Conservation (phyloP, 2,888 invertebrate genomes). For the Cinara cedri region DNA sequence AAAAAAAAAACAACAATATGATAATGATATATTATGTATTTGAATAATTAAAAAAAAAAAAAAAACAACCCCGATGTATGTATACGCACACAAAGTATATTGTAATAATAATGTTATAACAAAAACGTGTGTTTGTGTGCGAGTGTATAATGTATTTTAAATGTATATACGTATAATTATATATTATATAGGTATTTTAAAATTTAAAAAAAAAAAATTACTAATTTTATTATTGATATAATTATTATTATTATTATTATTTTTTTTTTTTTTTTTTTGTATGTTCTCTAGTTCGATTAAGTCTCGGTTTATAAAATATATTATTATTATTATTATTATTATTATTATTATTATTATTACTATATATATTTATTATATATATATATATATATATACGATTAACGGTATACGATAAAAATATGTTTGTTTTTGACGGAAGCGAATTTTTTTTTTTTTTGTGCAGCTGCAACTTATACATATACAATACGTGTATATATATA, state of each 20-base stretch:
- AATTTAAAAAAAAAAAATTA: not conserved
- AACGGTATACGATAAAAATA: not conserved
- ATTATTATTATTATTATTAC: not conserved
- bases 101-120: too few relatives aligned
- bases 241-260: slow-evolving; percentile 14
- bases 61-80: not conserved
- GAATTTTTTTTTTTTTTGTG: not conserved
- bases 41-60: not conserved
- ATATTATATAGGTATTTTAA: not conserved
- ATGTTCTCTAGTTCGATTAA: slow-evolving; percentile 29
- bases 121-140: not conserved
- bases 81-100: not conserved
- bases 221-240: not conserved
- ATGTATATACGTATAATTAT: not conserved
- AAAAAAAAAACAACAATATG: slow-evolving; percentile 12
- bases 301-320: slow-evolving; percentile 23
- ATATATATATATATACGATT: too few relatives aligned
- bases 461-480: slow-evolving; percentile 35
- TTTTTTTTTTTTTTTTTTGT: slow-evolving; percentile 31
- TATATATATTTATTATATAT: too few relatives aligned
- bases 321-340: not conserved
- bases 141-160: not conserved
- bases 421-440: not conserved
- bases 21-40: not conserved
- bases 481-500: not conserved